Evolutionary conservation across 2,113 vertebrate species (phyloP).

Genomic region (Camelus dromedarius): DNA sequence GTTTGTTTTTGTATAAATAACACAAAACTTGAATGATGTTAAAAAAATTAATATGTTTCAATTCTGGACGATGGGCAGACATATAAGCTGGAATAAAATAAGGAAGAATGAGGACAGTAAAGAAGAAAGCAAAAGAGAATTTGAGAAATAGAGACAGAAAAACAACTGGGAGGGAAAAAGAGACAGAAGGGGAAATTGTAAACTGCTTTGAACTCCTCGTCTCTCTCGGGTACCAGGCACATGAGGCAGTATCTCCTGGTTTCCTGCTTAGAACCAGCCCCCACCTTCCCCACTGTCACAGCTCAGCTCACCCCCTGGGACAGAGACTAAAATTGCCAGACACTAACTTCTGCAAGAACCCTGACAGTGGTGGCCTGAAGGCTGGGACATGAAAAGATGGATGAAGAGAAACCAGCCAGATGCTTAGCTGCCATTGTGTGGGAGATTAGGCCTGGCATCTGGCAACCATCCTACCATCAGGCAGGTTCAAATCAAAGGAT

Average conservation of each 20-base stretch:
- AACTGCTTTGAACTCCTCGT: background rate
- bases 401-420: background rate
- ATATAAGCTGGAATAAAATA: background rate
- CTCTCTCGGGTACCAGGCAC: background rate
- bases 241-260: background rate
- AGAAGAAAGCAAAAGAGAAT: slow-evolving; percentile 14
- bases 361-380: background rate
- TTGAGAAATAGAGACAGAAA: background rate
- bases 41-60: background rate
- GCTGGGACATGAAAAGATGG: background rate
- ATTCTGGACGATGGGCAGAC: background rate
- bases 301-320: rapidly evolving
- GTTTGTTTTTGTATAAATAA: background rate
- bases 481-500: background rate
- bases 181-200: background rate
- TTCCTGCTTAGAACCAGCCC: background rate
- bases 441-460: background rate
- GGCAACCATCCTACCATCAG: background rate
- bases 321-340: background rate
- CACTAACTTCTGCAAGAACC: background rate
- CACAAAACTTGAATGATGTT: background rate
- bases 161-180: background rate
- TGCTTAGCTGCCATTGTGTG: background rate
- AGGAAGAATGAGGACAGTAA: background rate
- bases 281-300: background rate